Percentiles rank a stretch among this genome's conserved stretches.
Evolutionary conservation across 2,113 vertebrate genomes (phyloP).

Genomic region (Bagarius yarrelli): DNA sequence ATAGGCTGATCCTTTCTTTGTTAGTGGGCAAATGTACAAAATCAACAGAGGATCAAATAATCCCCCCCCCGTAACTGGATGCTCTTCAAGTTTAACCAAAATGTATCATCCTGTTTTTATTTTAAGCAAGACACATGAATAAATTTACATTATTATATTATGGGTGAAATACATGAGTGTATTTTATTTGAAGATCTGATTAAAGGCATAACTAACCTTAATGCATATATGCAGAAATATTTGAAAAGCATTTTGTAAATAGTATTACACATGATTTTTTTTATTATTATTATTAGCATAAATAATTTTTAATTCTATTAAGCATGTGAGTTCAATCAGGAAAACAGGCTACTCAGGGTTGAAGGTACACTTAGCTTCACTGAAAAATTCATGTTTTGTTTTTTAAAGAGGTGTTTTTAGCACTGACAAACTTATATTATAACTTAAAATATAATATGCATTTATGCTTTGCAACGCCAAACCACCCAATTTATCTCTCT

Average conservation of each 20-base stretch:
- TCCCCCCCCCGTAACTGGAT: too few relatives aligned
- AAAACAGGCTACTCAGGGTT: background rate
- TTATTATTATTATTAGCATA: background rate
- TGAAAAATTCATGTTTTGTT: conserved; percentile 7
- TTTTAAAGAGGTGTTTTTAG: conserved; percentile 23
- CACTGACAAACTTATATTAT: conserved; percentile 48
- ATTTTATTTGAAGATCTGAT: conserved; percentile 6
- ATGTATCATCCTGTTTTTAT: conserved; percentile 4
- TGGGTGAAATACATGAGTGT: background rate
- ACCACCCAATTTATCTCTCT: too few relatives aligned
- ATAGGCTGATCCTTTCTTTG: too few relatives aligned
- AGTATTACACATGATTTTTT: background rate
- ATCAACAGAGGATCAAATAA: too few relatives aligned
- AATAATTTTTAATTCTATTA: background rate
- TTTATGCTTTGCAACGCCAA: too few relatives aligned
- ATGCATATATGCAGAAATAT: background rate
- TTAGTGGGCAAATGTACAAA: too few relatives aligned
- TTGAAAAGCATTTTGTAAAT: background rate
- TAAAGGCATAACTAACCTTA: background rate
- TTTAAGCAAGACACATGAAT: background rate
- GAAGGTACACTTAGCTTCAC: background rate
- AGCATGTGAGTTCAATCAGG: background rate
- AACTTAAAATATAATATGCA: conserved; percentile 50
- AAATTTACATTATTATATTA: conserved; percentile 5
- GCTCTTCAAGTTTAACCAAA: conserved; percentile 48